Evolutionary conservation across 1,140 invertebrate species (phyloP).

Genomic region (fruit fly (Drosophila melanogaster)): DNA sequence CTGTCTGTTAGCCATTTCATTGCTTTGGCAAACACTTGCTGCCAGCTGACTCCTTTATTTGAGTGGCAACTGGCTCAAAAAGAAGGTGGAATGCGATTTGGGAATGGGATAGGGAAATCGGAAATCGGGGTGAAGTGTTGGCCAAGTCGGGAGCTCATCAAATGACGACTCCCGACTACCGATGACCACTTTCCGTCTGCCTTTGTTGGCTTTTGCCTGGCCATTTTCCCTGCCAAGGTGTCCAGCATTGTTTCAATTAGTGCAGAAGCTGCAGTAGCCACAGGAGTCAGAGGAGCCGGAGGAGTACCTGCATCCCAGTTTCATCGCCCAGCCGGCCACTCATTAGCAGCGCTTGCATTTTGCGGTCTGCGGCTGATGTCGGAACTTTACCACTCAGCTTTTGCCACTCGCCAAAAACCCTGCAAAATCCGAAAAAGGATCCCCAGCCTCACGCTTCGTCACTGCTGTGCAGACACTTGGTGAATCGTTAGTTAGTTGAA

Average conservation of each 20-base stretch:
- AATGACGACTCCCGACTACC: slow-evolving; percentile 44
- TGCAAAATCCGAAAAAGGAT: slow-evolving; percentile 1
- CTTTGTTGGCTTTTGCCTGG: slow-evolving; percentile 44
- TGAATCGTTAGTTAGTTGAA: slow-evolving; percentile 14
- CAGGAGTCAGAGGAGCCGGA: background rate
- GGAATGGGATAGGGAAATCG: background rate
- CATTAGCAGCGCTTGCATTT: slow-evolving; percentile 75
- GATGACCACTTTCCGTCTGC: slow-evolving; percentile 60
- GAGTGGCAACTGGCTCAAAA: slow-evolving; percentile 9
- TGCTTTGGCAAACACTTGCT: slow-evolving; percentile 72
- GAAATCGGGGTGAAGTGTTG: background rate
- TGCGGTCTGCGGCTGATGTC: slow-evolving; percentile 58
- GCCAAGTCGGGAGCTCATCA: slow-evolving; percentile 63
- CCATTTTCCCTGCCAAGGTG: slow-evolving; percentile 44
- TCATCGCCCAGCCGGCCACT: slow-evolving; percentile 42
- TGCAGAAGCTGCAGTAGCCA: background rate
- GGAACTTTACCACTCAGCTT: slow-evolving; percentile 11
- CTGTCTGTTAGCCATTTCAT: slow-evolving; percentile 63
- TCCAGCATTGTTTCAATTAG: slow-evolving; percentile 78
- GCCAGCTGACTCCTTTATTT: slow-evolving; percentile 64
- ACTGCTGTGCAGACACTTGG: slow-evolving; percentile 13
- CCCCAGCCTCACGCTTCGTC: slow-evolving; percentile 23
- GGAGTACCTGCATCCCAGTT: slow-evolving; percentile 7
- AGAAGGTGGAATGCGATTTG: background rate
- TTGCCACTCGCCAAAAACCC: background rate